A percentile compares a stretch with the other conserved stretches of the same genome.
Evolutionary conservation across 2,797 vertebrate genomes (phyloP).

Genomic region (Mycteria americana): DNA sequence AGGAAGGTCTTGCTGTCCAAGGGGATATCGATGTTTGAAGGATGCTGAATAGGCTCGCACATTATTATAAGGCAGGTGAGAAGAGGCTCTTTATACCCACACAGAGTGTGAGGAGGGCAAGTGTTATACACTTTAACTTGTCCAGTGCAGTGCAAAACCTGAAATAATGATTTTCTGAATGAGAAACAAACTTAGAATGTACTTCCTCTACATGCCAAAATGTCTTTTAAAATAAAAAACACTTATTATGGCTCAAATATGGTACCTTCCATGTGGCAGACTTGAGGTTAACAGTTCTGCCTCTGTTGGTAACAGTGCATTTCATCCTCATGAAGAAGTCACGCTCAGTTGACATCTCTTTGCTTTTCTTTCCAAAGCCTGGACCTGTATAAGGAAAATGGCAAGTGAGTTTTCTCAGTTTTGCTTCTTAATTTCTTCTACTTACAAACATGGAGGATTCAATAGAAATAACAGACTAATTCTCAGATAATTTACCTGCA

Average conservation of each 20-base stretch:
- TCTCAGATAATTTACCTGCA: not conserved
- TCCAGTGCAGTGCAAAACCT: conserved; percentile 97
- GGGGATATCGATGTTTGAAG: conserved; percentile 93
- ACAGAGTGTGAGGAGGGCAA: conserved; percentile 80
- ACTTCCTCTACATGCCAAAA: not conserved
- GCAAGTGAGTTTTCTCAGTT: not conserved
- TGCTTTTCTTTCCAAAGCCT: conserved; percentile 87
- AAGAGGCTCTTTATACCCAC: conserved; percentile 90
- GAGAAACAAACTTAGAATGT: not conserved
- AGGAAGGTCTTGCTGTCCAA: conserved; percentile 96
- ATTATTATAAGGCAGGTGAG: conserved; percentile 93
- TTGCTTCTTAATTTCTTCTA: not conserved
- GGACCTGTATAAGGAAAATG: conserved; percentile 68
- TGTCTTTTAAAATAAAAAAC: not conserved
- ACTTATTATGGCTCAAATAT: not conserved
- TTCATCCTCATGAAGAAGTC: conserved; percentile 99
- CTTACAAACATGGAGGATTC: not conserved
- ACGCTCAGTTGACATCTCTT: conserved; percentile 87
- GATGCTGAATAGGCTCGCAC: conserved; percentile 94
- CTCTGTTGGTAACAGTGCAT: conserved; percentile 96
- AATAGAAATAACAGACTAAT: not conserved
- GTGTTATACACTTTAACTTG: conserved; percentile 89
- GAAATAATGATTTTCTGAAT: conserved; percentile 14
- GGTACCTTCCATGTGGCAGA: conserved; percentile 97
- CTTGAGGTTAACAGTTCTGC: conserved; percentile 97